These are phyloP conservation scores for Passer montanus DNA, from an alignment of 2,113 vertebrate species.

Conservation along the genomic window DNA sequence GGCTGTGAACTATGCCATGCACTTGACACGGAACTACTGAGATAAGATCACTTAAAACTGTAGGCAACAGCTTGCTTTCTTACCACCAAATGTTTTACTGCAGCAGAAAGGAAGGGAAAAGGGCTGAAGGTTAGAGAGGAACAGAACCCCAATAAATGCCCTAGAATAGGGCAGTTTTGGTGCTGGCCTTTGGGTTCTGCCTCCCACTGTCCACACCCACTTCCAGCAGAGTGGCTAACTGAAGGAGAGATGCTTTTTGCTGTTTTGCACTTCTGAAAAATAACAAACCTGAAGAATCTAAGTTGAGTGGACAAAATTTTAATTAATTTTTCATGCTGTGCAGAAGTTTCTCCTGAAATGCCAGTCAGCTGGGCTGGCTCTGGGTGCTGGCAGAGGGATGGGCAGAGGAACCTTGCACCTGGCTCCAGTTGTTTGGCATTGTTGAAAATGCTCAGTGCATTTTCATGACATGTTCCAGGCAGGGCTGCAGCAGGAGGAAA, in stretches of 20 bases:
- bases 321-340: background rate
- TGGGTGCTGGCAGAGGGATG: rapidly evolving
- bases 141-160: background rate
- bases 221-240: background rate
- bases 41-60: background rate
- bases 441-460: background rate
- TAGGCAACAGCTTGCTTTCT: background rate
- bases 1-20: background rate
- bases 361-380: background rate
- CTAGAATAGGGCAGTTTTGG: background rate
- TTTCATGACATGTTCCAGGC: background rate
- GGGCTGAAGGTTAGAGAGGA: background rate
- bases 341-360: background rate
- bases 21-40: background rate
- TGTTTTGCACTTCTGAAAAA: background rate
- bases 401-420: background rate
- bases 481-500: background rate
- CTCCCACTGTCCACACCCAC: rapidly evolving
- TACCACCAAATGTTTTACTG: background rate
- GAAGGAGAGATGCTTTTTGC: background rate
- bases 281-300: background rate
- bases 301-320: background rate
- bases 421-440: background rate
- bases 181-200: background rate
- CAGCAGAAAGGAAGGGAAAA: background rate